Percentiles rank a stretch among this genome's conserved stretches.
These are phyloP conservation scores for Sinopyrophorus schimmeli DNA, from an alignment of 2,888 invertebrate species.

Conservation along the genomic window DNA sequence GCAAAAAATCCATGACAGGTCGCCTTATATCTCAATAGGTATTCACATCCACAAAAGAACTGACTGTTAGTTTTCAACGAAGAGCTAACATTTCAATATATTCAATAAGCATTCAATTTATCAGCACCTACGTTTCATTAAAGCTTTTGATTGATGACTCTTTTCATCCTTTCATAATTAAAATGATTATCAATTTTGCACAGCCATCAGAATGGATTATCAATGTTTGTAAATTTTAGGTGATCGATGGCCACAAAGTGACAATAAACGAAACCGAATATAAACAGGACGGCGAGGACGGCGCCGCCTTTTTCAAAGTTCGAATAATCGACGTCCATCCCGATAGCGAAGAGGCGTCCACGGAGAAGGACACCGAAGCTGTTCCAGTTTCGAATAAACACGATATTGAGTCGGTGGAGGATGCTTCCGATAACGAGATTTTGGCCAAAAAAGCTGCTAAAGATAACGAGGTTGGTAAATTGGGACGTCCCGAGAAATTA, in stretches of 20 bases:
- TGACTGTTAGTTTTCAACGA: too few relatives aligned
- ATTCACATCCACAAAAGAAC: too few relatives aligned
- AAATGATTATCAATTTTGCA: too few relatives aligned
- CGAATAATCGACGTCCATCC: slow-evolving; percentile 57
- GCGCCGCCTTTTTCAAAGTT: slow-evolving; percentile 54
- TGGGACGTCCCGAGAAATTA: slow-evolving; percentile 46
- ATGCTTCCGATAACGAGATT: slow-evolving; percentile 46
- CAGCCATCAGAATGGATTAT: too few relatives aligned
- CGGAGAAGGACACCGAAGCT: slow-evolving; percentile 26
- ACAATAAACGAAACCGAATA: slow-evolving; percentile 61
- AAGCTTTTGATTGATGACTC: too few relatives aligned
- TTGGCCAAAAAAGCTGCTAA: slow-evolving; percentile 41
- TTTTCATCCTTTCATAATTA: too few relatives aligned
- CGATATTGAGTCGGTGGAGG: slow-evolving; percentile 45
- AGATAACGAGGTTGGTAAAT: slow-evolving; percentile 49
- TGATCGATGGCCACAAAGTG: slow-evolving; percentile 59
- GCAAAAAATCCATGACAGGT: too few relatives aligned
- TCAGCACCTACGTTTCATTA: too few relatives aligned
- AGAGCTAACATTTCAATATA: too few relatives aligned
- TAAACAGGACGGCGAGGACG: slow-evolving; percentile 50
- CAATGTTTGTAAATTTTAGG: too few relatives aligned
- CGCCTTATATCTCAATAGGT: too few relatives aligned
- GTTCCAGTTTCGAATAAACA: slow-evolving; percentile 30
- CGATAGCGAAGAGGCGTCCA: slow-evolving; percentile 26
- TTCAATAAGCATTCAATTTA: too few relatives aligned